A percentile compares a stretch with the other conserved stretches of the same genome.
These are phyloP conservation scores for Microcebus lehilahytsara DNA, from an alignment of 2,113 vertebrate species.

Conservation along the genomic window DNA sequence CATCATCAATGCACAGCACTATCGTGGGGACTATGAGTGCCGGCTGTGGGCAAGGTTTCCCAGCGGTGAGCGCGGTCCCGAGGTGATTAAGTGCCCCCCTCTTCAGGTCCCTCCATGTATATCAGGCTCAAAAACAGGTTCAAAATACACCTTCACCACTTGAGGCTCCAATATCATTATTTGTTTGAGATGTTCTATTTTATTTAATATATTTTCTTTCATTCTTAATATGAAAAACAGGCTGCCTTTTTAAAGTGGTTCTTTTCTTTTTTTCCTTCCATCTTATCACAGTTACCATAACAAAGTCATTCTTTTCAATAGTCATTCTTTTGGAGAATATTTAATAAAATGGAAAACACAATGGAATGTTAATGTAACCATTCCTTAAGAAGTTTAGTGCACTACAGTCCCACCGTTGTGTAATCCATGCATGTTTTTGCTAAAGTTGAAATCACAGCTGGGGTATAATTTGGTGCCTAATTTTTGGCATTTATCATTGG, in stretches of 20 bases:
- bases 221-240: not conserved
- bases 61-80: no score
- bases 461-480: not conserved
- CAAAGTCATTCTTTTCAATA: not conserved
- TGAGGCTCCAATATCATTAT: not conserved
- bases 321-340: not conserved
- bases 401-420: not conserved
- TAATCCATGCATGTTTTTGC: not conserved
- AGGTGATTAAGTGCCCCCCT: not conserved
- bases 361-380: not conserved
- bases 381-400: not conserved
- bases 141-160: not conserved
- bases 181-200: not conserved
- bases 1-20: no score
- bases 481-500: not conserved
- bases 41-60: no score
- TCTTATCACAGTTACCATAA: not conserved
- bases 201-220: not conserved
- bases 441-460: not conserved
- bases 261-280: not conserved
- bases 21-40: no score
- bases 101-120: not conserved
- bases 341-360: not conserved
- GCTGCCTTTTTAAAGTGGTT: not conserved
- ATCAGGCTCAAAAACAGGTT: not conserved